Evolutionary conservation across 2,888 invertebrate genomes (phyloP), one percentile per base, ranked within the genome.

Genomic region (Cylindroiulus punctatus): DNA sequence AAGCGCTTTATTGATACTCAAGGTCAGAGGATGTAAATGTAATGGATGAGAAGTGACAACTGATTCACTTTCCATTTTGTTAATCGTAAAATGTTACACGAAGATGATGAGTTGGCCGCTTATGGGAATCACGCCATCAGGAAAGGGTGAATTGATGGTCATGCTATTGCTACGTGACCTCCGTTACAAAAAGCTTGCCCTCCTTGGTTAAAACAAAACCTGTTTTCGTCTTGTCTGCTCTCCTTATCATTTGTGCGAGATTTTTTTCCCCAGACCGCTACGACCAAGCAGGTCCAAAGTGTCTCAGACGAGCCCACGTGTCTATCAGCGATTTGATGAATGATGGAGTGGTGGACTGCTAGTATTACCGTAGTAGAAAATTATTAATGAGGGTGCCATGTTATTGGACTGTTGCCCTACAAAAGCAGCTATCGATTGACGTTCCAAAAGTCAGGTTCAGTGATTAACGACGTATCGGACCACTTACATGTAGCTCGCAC

Each of bases 11-110:
- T 76, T 76, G 65, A 30, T 76, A 30, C 14, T 76, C 76, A 76
- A 76, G 76, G 76, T 17, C 76, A 76, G 30, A 76, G 17, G 76
- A 76, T 76, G 30, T 76, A 14, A 44, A 76, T 76, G 30, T 76
- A 14, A 44, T 44, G 44, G 44, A 8, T 44, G 44, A 65, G 22
- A 1, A 65, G 22, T 22, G 12, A 5, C n/a, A 1, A 5, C 22
- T 22, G 22, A 8, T 65, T 65, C 57, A 65, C 57, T 65, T 65
- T 65, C 12, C n/a, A 17, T 52, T 52, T 52, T 52, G 5, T 7
- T 3, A 65, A 26, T 65, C 30, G 0, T 2, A 3, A 2, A 30
- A 76, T 2, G 76, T 52, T 52, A 52, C 4, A 52, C n/a, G 52
- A n/a, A 14, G 14, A 17, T 12, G 47, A 36, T 36, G 36, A 36